Conservation (phyloP, 2,888 invertebrate genomes). For the Nowickia ferox region DNA sequence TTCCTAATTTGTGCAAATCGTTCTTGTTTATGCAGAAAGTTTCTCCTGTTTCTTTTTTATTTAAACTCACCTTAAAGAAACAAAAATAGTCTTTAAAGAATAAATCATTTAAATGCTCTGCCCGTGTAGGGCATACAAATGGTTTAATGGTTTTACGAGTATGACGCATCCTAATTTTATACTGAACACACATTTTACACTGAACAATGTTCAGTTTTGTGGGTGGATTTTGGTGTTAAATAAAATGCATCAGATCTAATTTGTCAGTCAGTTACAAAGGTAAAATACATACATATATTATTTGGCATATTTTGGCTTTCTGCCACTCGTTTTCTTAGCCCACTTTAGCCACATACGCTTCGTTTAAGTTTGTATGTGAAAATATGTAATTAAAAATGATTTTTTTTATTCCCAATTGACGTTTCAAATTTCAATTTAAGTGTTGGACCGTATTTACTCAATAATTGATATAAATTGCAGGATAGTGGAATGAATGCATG, state of each 20-base stretch:
- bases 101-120: not conserved
- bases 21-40: no score
- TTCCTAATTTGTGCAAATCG: not conserved
- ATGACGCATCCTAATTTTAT: not conserved
- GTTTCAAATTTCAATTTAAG: constrained; percentile 2
- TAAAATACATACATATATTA: not conserved
- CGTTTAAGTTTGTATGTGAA: not conserved
- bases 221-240: constrained; percentile 25
- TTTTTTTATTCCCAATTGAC: constrained; percentile 1
- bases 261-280: constrained; percentile 42
- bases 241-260: constrained; percentile 46
- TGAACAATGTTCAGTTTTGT: not conserved
- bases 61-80: no score
- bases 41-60: no score
- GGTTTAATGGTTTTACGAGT: not conserved
- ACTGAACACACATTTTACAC: not conserved
- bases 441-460: constrained; percentile 3
- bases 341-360: not conserved
- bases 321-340: not conserved
- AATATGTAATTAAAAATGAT: not conserved
- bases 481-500: constrained; percentile 24
- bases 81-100: no score
- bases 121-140: not conserved
- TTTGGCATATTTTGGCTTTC: not conserved
- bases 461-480: constrained; percentile 36